Evolutionary conservation across 1,140 invertebrate species (phyloP), one percentile per base, ranked within the genome.

Genomic region (Zaprionus tsacasi): DNA sequence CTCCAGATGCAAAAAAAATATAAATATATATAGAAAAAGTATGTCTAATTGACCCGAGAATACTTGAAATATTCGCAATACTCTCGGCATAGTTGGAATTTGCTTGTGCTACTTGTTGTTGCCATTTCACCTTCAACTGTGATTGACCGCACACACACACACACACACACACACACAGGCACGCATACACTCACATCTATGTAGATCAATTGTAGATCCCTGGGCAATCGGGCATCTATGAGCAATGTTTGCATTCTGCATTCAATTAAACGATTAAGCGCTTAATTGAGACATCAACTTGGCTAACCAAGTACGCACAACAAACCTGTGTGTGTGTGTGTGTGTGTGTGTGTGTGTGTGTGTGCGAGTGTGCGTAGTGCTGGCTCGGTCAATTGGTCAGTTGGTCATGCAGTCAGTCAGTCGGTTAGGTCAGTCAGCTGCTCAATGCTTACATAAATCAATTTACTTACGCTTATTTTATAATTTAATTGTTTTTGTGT

Each of bases 401-500:
- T 61, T 21, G 48, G 38, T 61, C 63, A 71, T 40, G 35, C 64
- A 52, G 36, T 64, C 38, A 38, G 57, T 66, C 69, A 57, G 60
- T 65, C 55, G 13, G 74, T 61, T 55, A 13, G 38, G 38, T 45
- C 40, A 45, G 66, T 61, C 68, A 72, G 78, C 78, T 58, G 54
- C 56, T 64, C 60, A 52, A 17, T 59, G 45, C 83, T 87, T 87
- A 88, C 83, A 88, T 82, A 80, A 87, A 87, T 87, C 79, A 88
- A 87, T 88, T 87, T 80, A 78, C 69, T 72, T 79, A 73, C 78
- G 79, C 76, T 82, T 88, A 87, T 75, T 87, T 88, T 75, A 87
- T 87, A 88, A 88, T 88, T 87, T 75, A 87, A 87, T 87, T 87
- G 83, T 75, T 76, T 81, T 87, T 79, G 67, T 70, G 17, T 56